Evolutionary conservation across 2,888 invertebrate species (phyloP), one percentile per base, ranked within the genome.

Genomic region (Drosophila merina): DNA sequence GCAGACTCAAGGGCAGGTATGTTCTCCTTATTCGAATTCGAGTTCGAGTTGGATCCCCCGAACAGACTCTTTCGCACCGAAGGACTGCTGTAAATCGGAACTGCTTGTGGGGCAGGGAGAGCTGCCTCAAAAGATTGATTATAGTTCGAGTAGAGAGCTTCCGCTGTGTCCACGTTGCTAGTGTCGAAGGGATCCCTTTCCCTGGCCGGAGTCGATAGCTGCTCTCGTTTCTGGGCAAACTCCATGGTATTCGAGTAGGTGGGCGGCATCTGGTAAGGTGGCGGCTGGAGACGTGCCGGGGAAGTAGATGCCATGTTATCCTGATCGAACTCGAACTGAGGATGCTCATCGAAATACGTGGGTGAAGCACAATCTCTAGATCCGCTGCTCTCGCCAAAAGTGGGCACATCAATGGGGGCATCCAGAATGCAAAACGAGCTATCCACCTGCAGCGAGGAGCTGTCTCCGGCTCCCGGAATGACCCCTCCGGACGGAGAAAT

Each of bases 371-470:
- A 75, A 5, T 55, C 57, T 0, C 30, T 51, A 0, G 56, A 58
- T 0, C n/a, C 56, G 28, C 28, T 38, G 1, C 14, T 57, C 8
- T 86, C 87, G 7, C 77, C 80, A 38, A 89, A 90, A 0, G 92
- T 92, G 57, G 95, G 94, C 48, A 95, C 94, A 89, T 96, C 95
- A 56, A 96, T 96, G 0, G 96, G 95, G 76, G 95, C 94, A 89
- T 96, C 96, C 0, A 96, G 91, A 74, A 96, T 92, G 12, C 95
- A 95, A 67, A 91, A 89, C 0, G 89, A 86, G 58, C 85, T 91
- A 59, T 91, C 90, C 55, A 86, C 72, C 56, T 90, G 90, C 57
- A 76, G 89, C 63, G 83, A 90, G 75, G 72, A 81, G 75, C 72
- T 90, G 68, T 81, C 89, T 55, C 76, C 78, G 1, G 56, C 57